phyloP scores from a whole-genome alignment of 2,888 invertebrate genomes.

The Cheilosia urbana region DNA sequence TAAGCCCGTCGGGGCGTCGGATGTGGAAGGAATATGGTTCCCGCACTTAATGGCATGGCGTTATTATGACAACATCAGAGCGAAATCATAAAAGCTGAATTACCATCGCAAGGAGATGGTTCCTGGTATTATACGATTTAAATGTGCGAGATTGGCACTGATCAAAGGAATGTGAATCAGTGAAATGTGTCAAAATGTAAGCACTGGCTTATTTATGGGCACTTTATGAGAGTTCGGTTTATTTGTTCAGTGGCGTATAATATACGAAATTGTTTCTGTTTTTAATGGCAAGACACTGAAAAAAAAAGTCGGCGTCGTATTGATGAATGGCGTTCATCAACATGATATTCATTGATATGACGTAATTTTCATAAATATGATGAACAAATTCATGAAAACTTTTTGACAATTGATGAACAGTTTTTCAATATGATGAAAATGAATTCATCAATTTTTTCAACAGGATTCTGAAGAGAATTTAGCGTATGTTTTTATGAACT shows the following conservation, averaged over 20 bases:
- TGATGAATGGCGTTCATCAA: no score
- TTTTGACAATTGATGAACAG: no score
- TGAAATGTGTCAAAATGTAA: constrained; percentile 13
- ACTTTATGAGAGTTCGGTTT: not conserved
- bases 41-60: constrained; percentile 16
- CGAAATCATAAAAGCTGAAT: constrained; percentile 29
- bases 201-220: constrained; percentile 19
- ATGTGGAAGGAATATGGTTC: constrained; percentile 2
- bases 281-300: no score
- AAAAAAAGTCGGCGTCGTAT: no score
- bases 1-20: constrained; percentile 13
- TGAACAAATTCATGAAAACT: no score
- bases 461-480: no score
- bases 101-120: constrained; percentile 9
- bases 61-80: constrained; percentile 15
- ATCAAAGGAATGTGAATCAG: constrained; percentile 9
- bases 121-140: constrained; percentile 4
- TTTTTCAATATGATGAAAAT: no score
- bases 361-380: no score
- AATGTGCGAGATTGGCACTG: not conserved
- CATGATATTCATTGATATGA: no score
- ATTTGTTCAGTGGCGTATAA: not conserved
- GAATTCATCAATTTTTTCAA: no score
- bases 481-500: no score
- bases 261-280: not conserved